phyloP scores from a whole-genome alignment of 2,113 vertebrate genomes.

The Toxotes jaculatrix region DNA sequence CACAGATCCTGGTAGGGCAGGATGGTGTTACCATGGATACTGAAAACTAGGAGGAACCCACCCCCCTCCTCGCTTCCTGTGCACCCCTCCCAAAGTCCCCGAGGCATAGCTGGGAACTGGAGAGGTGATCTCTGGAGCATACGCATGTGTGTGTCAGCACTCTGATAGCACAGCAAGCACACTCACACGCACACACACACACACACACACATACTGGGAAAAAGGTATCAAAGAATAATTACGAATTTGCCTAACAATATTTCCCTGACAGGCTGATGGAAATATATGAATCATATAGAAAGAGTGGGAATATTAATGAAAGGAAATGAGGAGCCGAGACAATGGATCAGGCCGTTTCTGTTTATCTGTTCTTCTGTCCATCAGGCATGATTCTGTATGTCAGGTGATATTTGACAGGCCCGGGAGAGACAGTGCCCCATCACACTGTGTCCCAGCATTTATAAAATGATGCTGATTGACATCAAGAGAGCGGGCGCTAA shows the following conservation, averaged over 20 bases:
- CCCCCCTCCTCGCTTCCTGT: slow-evolving; percentile 40
- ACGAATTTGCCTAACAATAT: slow-evolving; percentile 24
- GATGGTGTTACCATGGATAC: slow-evolving; percentile 77
- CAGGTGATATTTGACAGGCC: slow-evolving; percentile 49
- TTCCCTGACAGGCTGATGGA: slow-evolving; percentile 10
- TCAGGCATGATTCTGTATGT: slow-evolving; percentile 45
- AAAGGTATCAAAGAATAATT: slow-evolving; percentile 27
- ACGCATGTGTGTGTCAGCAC: slow-evolving; percentile 30
- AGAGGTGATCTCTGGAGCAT: slow-evolving; percentile 67
- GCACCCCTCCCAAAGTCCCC: slow-evolving; percentile 31
- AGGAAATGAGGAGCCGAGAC: slow-evolving; percentile 4
- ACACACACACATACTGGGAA: slow-evolving; percentile 2
- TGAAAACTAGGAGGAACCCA: slow-evolving; percentile 61
- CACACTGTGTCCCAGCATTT: slow-evolving; percentile 31
- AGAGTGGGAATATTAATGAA: slow-evolving; percentile 25
- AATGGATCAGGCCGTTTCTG: background rate
- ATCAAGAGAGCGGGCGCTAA: background rate
- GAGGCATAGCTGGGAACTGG: slow-evolving; percentile 54
- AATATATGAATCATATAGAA: slow-evolving; percentile 11
- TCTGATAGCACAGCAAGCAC: background rate
- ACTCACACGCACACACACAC: slow-evolving; percentile 13
- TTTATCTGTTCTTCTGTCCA: slow-evolving; percentile 46
- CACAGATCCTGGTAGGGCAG: slow-evolving; percentile 68
- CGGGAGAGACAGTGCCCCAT: slow-evolving; percentile 18
- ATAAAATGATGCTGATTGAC: slow-evolving; percentile 31